phyloP scores from a whole-genome alignment of 2,113 vertebrate species.

The Chrysochloris asiatica region DNA sequence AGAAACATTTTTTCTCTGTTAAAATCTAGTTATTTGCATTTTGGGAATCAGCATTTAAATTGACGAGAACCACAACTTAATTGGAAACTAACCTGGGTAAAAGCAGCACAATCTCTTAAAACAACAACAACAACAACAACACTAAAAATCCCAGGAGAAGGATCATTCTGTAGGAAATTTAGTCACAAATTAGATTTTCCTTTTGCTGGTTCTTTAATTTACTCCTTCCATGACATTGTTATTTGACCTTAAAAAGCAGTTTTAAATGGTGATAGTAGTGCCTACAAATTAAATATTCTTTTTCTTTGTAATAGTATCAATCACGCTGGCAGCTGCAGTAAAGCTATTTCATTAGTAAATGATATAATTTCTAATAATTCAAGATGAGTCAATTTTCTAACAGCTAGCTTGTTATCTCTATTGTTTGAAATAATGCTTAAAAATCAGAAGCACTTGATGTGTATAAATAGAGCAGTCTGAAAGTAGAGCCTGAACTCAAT shows the following conservation, averaged over 20 bases:
- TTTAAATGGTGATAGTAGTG: background rate
- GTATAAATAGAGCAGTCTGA: no score
- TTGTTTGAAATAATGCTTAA: background rate
- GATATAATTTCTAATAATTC: conserved; percentile 40
- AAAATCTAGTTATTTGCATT: background rate
- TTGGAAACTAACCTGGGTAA: background rate
- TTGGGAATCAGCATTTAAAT: conserved; percentile 36
- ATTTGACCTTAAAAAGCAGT: conserved; percentile 55
- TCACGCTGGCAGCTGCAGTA: background rate
- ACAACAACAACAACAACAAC: no score
- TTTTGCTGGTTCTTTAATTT: conserved; percentile 44
- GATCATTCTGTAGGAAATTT: background rate
- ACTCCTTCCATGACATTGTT: background rate
- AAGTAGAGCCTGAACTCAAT: no score
- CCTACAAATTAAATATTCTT: conserved; percentile 18
- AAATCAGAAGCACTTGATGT: no score
- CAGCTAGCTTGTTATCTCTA: background rate
- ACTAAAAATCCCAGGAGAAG: background rate
- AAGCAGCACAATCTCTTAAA: background rate
- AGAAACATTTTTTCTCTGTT: background rate
- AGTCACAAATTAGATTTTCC: conserved; percentile 17
- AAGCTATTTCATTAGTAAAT: background rate
- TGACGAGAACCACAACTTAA: background rate
- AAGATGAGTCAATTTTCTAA: conserved; percentile 37
- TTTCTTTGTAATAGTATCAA: conserved; percentile 33